Base-by-base conservation (phyloP, 2,113 vertebrate species). In the Fukomys damarensis region DNA sequence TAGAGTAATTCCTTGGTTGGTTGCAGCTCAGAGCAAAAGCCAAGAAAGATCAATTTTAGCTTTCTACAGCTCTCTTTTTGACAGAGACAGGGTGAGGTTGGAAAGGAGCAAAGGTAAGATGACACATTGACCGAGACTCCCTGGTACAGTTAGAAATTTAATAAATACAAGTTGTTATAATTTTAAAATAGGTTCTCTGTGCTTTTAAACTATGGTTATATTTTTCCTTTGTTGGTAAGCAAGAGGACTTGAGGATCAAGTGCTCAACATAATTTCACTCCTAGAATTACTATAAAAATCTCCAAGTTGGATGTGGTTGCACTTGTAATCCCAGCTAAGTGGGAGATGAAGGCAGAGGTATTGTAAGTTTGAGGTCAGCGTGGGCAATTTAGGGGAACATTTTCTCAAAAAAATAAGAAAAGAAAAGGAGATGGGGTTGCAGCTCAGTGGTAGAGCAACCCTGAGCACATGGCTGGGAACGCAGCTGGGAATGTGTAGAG, bases 31-130 rank as follows among this genome's bases (percentile, higher is more conserved):
- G 76, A 92, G 86, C 43, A 89, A 97, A 97, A 93, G 95, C 77
- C 46, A 74, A 91, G 54, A n/a, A 95, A 93, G 88, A 97, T 97
- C 87, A 95, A 88, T 93, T 65, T 93, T 90, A 95, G 88, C 43
- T 91, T 43, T 56, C 91, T 81, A 74, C 43, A 79, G 41, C 65
- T 95, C 17, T 80, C 66, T 83, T 68, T 63, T 58, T 80, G 65
- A 58, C 70, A 52, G 70, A 77, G 9, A 56, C 5, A 30, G 46
- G n/a, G 22, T 9, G 16, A 32, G 41, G 38, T 17, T 70, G 82
- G 84, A 38, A 5, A 80, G 86, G 89, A 41, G 61, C 59, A 83
- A 43, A 74, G 38, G 72, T 38, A 77, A 24, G 66, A 89, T 52
- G 56, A 82, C 82, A 94, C 79, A 26, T 74, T 93, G 93, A 93